Evolutionary conservation across 1,140 invertebrate species (phyloP).

Genomic region (Ips nitidus): DNA sequence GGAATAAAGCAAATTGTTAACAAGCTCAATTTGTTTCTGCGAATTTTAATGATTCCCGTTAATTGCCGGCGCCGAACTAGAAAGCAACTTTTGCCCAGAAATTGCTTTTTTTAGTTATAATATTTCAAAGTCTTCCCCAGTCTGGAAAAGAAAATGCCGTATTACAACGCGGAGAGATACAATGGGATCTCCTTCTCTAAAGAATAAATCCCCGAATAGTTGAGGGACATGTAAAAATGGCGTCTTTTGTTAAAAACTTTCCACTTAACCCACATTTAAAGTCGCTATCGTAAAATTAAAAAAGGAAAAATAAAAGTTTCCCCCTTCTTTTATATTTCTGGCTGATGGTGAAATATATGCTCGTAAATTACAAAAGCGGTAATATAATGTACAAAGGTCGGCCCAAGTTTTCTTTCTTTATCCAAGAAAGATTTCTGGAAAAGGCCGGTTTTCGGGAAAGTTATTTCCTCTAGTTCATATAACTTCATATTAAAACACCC

Average conservation of each 20-base stretch:
- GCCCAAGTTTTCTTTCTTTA: conserved; percentile 22
- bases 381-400: conserved; percentile 22
- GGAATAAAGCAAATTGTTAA: conserved; percentile 13
- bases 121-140: no score
- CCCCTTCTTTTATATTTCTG: conserved; percentile 19
- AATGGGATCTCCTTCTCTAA: not conserved
- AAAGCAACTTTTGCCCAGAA: no score
- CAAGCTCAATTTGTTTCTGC: conserved; percentile 19
- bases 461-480: no score
- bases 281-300: conserved; percentile 25
- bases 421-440: conserved; percentile 9
- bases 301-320: conserved; percentile 13
- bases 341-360: conserved; percentile 26
- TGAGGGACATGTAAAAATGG: conserved; percentile 1
- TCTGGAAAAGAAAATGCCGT: no score
- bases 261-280: conserved; percentile 28
- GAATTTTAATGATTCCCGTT: conserved; percentile 18
- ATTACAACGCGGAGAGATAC: no score
- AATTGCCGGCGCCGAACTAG: conserved; percentile 8
- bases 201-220: conserved; percentile 5
- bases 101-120: no score
- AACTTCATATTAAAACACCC: no score
- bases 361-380: conserved; percentile 30
- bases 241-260: conserved; percentile 23
- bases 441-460: no score